Evolutionary conservation across 2,113 vertebrate species (phyloP), one percentile per base, ranked within the genome.

Genomic region (Sinocyclocheilus grahami): DNA sequence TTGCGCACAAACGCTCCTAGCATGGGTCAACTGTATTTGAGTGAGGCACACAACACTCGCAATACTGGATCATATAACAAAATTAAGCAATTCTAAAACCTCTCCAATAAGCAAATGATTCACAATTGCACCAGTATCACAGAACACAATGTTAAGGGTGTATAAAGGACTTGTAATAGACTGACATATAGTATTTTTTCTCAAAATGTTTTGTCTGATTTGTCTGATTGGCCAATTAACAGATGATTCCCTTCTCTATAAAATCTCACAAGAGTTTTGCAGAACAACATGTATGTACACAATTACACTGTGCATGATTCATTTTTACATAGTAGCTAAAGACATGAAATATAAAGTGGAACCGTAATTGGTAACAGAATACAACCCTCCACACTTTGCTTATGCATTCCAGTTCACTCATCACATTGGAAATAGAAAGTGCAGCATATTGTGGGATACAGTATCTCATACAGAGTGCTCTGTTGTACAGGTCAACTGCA

Each of bases 21-120:
- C 79, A 82, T 48, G 42, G 39, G 39, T 30, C 14, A 13, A 60
- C 77, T 39, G 53, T 79, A 60, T 79, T 58, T 79, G 53, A 79
- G 77, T 11, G 27, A 79, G 53, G 39, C 37, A 82, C 60, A 82
- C 62, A 67, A 67, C 48, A 55, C 12, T 63, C 37, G 16, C n/a
- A 67, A 20, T 30, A 46, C 62, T 10, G 58, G 55, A 81, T 63
- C 58, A 39, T 42, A 63, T 24, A 46, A 81, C 55, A 63, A 81
- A 63, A 77, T 63, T 4, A 81, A 42, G 22, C 37, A 27, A 42
- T 65, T 80, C 39, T 27, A 42, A 20, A 79, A 79, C 51, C 37
- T 12, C 13, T 46, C 37, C 22, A 46, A n/a, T 46, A 75, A 46
- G 72, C 39, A n/a, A 20, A n/a, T 79, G 77, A 39, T 60, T 60